Evolutionary conservation across 2,113 vertebrate genomes (phyloP).

Genomic region (Camelus dromedarius): DNA sequence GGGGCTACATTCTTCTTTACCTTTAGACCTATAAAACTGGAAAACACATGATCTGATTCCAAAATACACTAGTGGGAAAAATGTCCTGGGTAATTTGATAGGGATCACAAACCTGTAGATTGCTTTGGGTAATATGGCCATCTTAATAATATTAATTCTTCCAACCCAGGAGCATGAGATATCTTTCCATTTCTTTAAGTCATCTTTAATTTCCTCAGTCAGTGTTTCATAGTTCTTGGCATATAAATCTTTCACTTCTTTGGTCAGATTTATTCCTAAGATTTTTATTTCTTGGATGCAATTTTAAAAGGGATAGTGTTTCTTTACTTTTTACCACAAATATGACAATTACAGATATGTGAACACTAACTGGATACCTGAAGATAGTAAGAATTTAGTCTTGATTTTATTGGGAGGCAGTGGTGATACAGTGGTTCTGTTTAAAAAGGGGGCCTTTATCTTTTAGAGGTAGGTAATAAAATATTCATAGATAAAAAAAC

Average conservation of each 20-base stretch:
- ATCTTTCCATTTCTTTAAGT: no score
- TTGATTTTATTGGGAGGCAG: not conserved
- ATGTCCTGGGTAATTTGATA: no score
- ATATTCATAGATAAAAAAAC: not conserved
- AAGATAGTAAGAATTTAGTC: not conserved
- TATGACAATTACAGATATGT: not conserved
- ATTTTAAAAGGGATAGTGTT: no score
- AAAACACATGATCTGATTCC: not conserved
- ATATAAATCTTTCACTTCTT: no score
- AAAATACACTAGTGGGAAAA: not conserved
- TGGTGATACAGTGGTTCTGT: not conserved
- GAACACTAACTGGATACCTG: not conserved
- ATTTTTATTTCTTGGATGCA: no score
- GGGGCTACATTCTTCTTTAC: not conserved
- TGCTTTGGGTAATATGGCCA: no score
- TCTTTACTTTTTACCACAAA: not conserved
- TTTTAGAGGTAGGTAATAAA: conserved; percentile 7
- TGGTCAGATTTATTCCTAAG: no score
- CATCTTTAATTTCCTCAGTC: no score
- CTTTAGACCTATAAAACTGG: not conserved
- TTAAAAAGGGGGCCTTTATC: not conserved
- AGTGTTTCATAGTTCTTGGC: no score
- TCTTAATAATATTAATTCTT: no score
- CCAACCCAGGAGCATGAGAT: no score
- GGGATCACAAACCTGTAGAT: no score